Base-by-base conservation (phyloP, 2,797 vertebrate species). In the Rhinogobio ventralis region DNA sequence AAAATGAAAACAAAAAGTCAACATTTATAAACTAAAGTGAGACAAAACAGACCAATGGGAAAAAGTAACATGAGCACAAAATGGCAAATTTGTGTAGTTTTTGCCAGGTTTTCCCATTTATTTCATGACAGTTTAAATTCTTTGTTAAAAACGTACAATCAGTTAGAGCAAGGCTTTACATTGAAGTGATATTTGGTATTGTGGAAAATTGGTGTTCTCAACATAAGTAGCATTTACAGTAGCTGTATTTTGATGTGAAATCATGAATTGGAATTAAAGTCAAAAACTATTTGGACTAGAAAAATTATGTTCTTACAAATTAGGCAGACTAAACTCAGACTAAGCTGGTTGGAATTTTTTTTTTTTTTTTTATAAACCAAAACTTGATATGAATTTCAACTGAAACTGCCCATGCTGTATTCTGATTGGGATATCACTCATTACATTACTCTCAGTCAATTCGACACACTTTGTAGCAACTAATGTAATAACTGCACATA, bases 1-100 rank as follows among this genome's bases (percentile, higher is more conserved):
- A 86, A 73, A 77, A 81, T 53, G 20, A 68, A 60, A 78, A 82
- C 72, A 36, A 49, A 64, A 60, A 71, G 7, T 33, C 17, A 39
- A 2, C 42, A 68, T 84, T 84, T 84, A 78, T 25, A 30, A 68
- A 60, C 25, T 45, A 45, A 39, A 42, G 20, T 67, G 71, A 85
- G 45, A 25, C 30, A 42, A 45, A 67, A 57, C 74, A 51, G 64
- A 45, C 25, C 36, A 46, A 17, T 57, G 53, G 39, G 20, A 25
- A 77, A 76, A 53, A 45, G 57, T 67, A n/a, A 67, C 10, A 78
- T 45, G 55, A 78, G 39, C 8, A 42, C 5, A 72, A n/a, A 39
- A 45, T 25, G 10, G 23, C 14, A 57, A 10, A 77, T 39, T 5
- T 39, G 23, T 60, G 7, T 25, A 17, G 7, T 25, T 77, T 60